Base-by-base conservation (phyloP, 1,140 invertebrate genomes). In the Anastrepha obliqua region DNA sequence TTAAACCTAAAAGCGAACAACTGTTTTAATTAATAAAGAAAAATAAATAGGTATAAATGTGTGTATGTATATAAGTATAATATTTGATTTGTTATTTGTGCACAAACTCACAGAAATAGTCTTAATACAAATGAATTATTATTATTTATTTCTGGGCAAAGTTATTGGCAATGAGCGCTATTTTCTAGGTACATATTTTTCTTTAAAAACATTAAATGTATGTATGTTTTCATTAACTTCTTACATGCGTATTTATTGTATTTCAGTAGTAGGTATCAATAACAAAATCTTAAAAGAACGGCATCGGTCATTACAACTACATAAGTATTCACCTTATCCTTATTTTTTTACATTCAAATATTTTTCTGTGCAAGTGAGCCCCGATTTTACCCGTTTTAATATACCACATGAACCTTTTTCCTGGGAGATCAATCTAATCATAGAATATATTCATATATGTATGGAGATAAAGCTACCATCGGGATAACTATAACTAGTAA, bases 71-170 rank as follows among this genome's bases (percentile, higher is more conserved):
- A 0, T 62, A 15, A 0, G 15, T 17, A 6, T 20, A 65, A 5
- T 2, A 47, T 47, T 13, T 62, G 1, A 81, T 8, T 81, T 81
- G 47, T 81, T 81, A 81, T 81, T 81, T 81, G 74, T 81, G 74
- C 74, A 81, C 47, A 81, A 81, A 81, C 42, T 81, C 74, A 81
- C 47, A 47, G 74, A 58, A 81, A 81, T n/a, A 55, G 47, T 13
- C 47, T 81, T 81, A 62, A 8, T 29, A 20, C n/a, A 47, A n/a
- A 3, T 44, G 44, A 17, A 47, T 13, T 9, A 29, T 11, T 8
- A 74, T 74, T 11, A n/a, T 51, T 74, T 47, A 17, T 47, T 47
- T 74, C n/a, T 51, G 70, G 11, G 11, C 44, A 67, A 67, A 67
- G 29, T 67, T 17, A 44, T 74, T 47, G 70, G 70, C 70, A 74